Evolutionary conservation across 2,113 vertebrate genomes (phyloP).

Genomic region (Oncorhynchus nerka): DNA sequence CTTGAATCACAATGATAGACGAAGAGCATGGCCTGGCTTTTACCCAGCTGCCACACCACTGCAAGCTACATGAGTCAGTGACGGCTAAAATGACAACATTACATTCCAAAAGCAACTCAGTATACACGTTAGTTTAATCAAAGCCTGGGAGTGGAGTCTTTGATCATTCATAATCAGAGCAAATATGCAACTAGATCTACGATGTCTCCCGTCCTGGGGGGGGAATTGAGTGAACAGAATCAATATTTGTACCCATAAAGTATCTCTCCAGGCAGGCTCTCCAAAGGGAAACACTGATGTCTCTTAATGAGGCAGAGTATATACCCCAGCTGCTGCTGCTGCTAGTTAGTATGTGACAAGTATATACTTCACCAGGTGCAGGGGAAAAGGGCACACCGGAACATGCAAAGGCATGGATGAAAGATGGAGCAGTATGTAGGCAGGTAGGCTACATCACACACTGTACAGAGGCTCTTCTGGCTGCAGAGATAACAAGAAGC

Average conservation of each 20-base stretch:
- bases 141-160: slow-evolving; percentile 21
- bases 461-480: not conserved
- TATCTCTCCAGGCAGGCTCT: slow-evolving; percentile 46
- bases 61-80: not conserved
- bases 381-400: not conserved
- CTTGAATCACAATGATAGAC: not conserved
- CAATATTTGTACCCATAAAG: slow-evolving; percentile 63
- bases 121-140: slow-evolving; percentile 9
- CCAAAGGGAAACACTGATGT: slow-evolving; percentile 36
- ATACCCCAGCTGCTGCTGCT: slow-evolving; percentile 26
- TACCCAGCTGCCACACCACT: no score
- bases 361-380: slow-evolving; percentile 13
- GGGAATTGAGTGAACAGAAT: slow-evolving; percentile 51
- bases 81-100: not conserved
- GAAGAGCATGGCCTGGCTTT: no score
- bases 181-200: slow-evolving; percentile 39
- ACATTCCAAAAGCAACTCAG: not conserved
- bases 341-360: slow-evolving; percentile 31
- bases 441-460: not conserved
- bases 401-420: not conserved
- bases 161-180: slow-evolving; percentile 54
- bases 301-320: slow-evolving; percentile 58
- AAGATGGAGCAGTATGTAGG: not conserved
- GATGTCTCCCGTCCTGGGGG: slow-evolving; percentile 33
- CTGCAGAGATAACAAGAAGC: not conserved